Base-by-base conservation (phyloP, 2,797 vertebrate genomes). In the Centropyge bicolor region DNA sequence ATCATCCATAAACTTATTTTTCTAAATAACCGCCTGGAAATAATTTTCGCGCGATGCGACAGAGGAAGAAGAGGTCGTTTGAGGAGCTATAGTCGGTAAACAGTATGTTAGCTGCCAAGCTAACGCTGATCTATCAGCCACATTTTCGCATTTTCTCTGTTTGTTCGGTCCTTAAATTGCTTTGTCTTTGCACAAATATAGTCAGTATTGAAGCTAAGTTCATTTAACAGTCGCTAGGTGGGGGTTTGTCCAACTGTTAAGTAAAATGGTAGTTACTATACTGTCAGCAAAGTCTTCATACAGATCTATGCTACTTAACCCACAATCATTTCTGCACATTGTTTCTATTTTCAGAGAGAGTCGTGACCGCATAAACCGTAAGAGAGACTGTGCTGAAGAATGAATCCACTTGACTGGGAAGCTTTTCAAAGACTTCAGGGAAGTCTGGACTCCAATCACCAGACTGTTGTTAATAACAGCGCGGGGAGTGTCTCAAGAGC, bases 371-470 rank as follows among this genome's bases (percentile, higher is more conserved):
- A 60, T 45, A 16, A 16, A 40, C 5, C 59, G 1, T 3, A 10
- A 40, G 51, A 70, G 38, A 61, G 2, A 6, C 19, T 6, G 38
- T 31, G 3, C 22, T 68, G 55, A 63, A 78, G 27, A 7, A 92
- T 93, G 92, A 74, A 92, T 74, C 62, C 61, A 55, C 22, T 16
- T 0, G 24, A 75, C 10, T 79, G 82, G 89, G 54, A 36, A 19
- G 22, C 40, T 22, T 0, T 57, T 12, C 36, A 12, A 20, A 22
- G 43, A 48, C 49, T 73, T 17, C 80, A 63, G 36, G 68, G 31
- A 22, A 13, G 12, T 1, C 8, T 24, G 66, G 36, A 70, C 13
- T 31, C 48, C 10, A n/a, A 22, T 4, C 17, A 17, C 5, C 69
- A 54, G 16, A 52, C 5, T 17, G 31, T 1, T 20, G 12, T 5